A percentile compares a stretch with the other conserved stretches of the same genome.
These are phyloP conservation scores for Oligia fasciuncula DNA, from an alignment of 2,888 invertebrate genomes.

Conservation along the genomic window DNA sequence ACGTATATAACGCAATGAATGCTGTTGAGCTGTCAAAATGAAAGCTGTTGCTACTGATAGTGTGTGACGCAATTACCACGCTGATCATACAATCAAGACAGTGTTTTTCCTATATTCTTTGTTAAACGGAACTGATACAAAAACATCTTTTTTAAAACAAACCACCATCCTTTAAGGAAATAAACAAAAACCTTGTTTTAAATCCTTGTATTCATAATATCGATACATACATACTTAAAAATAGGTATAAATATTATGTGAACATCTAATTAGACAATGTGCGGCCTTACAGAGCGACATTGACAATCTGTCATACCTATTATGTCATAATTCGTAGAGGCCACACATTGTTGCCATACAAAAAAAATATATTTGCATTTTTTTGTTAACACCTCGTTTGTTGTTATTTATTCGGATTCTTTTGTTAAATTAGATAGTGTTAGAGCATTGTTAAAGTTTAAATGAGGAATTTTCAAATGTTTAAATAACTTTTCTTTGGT, in stretches of 20 bases:
- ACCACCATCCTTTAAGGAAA: background rate
- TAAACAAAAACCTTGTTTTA: constrained; percentile 18
- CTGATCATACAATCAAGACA: background rate
- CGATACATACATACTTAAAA: constrained; percentile 9
- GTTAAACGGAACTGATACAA: background rate
- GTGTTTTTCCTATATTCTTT: background rate
- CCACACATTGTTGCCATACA: constrained; percentile 49
- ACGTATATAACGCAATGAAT: background rate
- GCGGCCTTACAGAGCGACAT: constrained; percentile 65
- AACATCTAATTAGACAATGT: constrained; percentile 57
- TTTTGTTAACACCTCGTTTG: constrained; percentile 50
- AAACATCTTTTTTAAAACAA: background rate
- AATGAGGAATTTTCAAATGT: background rate
- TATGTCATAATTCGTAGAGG: constrained; percentile 60
- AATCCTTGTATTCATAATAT: constrained; percentile 19
- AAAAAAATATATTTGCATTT: constrained; percentile 31
- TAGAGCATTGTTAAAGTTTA: background rate
- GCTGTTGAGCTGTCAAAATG: background rate
- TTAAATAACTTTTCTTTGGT: background rate
- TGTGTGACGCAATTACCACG: background rate
- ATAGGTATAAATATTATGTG: constrained; percentile 32
- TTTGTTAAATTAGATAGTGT: background rate
- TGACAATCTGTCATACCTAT: constrained; percentile 65
- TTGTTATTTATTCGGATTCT: constrained; percentile 9
- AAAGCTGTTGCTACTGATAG: background rate